Conservation (phyloP, 2,888 invertebrate genomes). For the Polymixis flavicincta region DNA sequence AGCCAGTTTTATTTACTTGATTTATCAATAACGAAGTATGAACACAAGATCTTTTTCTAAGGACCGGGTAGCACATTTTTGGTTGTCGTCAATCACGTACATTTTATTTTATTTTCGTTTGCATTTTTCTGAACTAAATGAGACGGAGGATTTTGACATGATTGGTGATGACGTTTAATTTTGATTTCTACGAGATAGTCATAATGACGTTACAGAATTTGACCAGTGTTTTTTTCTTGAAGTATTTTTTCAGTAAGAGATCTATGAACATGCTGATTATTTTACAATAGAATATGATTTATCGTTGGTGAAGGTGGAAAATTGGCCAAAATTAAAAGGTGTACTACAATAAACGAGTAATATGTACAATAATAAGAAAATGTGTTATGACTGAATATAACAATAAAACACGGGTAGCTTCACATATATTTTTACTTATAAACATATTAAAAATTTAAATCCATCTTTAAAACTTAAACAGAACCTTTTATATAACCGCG, state of each 20-base stretch:
- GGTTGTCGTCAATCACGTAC: conserved; percentile 29
- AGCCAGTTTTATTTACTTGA: neutral
- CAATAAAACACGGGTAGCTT: neutral
- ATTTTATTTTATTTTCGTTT: conserved; percentile 42
- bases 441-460: neutral
- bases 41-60: conserved; percentile 57
- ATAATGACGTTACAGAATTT: neutral
- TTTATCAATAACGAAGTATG: conserved; percentile 46
- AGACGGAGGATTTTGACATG: conserved; percentile 40
- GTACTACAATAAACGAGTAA: too few species aligned
- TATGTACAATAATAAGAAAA: too few species aligned
- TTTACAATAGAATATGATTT: too few species aligned
- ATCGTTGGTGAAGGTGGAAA: too few species aligned
- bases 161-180: conserved; percentile 15
- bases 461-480: neutral
- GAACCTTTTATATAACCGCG: neutral
- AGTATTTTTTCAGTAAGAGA: neutral
- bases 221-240: conserved; percentile 9
- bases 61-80: conserved; percentile 14
- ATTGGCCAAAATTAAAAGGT: too few species aligned
- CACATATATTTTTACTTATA: neutral
- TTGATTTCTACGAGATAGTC: neutral
- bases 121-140: conserved; percentile 33
- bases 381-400: too few species aligned
- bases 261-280: too few species aligned